Evolutionary conservation across 1,140 invertebrate species (phyloP).

Genomic region (Halesus radiatus): DNA sequence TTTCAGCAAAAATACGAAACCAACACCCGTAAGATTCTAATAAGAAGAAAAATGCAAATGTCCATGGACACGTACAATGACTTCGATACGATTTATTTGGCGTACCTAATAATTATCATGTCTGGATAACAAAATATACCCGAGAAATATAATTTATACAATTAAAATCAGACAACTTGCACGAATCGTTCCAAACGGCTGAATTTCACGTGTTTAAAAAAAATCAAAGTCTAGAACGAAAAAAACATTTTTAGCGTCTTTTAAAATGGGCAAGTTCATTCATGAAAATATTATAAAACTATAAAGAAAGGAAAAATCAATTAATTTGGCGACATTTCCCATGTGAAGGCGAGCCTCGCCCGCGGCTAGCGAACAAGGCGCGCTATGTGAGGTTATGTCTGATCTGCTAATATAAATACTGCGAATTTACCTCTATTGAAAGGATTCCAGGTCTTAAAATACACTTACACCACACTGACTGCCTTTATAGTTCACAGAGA

Average conservation of each 20-base stretch:
- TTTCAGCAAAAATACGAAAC: no score
- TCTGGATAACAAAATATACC: slow-evolving; percentile 31
- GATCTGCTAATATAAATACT: slow-evolving; percentile 48
- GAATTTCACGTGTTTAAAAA: slow-evolving; percentile 35
- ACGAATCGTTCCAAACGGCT: slow-evolving; percentile 48
- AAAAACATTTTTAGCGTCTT: not conserved
- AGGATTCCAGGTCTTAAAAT: slow-evolving; percentile 56
- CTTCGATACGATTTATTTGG: slow-evolving; percentile 40
- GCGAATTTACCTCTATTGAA: slow-evolving; percentile 47
- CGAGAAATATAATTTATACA: slow-evolving; percentile 54
- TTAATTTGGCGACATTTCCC: slow-evolving; percentile 27
- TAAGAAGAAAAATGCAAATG: not conserved
- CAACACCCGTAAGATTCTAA: not conserved
- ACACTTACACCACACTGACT: slow-evolving; percentile 59
- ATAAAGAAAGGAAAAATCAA: slow-evolving; percentile 18
- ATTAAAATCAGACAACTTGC: slow-evolving; percentile 54
- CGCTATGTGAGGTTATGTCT: slow-evolving; percentile 54
- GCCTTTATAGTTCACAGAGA: slow-evolving; percentile 56
- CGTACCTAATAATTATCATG: slow-evolving; percentile 41
- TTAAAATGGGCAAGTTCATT: not conserved
- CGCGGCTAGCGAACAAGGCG: slow-evolving; percentile 57
- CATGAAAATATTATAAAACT: not conserved
- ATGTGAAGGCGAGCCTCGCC: slow-evolving; percentile 56
- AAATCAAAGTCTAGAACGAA: slow-evolving; percentile 1
- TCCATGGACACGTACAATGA: slow-evolving; percentile 25